Percentiles rank a stretch among this genome's conserved stretches.
These are phyloP conservation scores for Phragmatobia fuliginosa DNA, from an alignment of 2,888 invertebrate genomes.

Conservation along the genomic window DNA sequence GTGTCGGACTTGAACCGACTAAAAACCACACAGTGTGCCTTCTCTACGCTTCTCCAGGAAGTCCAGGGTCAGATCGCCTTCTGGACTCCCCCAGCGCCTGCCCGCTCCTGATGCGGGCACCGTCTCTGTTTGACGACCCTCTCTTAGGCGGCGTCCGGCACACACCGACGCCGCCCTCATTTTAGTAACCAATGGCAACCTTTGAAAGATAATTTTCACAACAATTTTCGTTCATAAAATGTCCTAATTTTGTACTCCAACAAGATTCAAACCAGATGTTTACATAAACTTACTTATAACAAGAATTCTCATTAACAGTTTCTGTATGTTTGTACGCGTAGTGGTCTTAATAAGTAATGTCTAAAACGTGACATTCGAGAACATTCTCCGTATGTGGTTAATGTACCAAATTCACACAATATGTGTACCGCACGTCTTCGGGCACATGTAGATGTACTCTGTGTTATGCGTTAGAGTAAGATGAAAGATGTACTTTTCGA, in stretches of 20 bases:
- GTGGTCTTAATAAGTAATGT: constrained; percentile 2
- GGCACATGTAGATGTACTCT: not conserved
- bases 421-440: not conserved
- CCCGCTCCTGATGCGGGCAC: too few relatives aligned
- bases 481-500: not conserved
- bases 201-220: too few relatives aligned
- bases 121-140: too few relatives aligned
- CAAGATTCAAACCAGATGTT: not conserved
- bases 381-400: not conserved
- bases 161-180: too few relatives aligned
- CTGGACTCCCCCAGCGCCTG: too few relatives aligned
- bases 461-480: not conserved
- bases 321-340: not conserved
- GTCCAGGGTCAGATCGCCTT: too few relatives aligned
- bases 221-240: not conserved
- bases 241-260: not conserved
- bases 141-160: too few relatives aligned
- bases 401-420: constrained; percentile 1
- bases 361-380: not conserved
- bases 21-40: too few relatives aligned
- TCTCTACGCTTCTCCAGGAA: too few relatives aligned
- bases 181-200: too few relatives aligned
- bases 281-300: not conserved
- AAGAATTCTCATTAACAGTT: not conserved
- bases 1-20: too few relatives aligned